These are phyloP conservation scores for Tichodroma muraria DNA, from an alignment of 2,113 vertebrate species.

Conservation along the genomic window DNA sequence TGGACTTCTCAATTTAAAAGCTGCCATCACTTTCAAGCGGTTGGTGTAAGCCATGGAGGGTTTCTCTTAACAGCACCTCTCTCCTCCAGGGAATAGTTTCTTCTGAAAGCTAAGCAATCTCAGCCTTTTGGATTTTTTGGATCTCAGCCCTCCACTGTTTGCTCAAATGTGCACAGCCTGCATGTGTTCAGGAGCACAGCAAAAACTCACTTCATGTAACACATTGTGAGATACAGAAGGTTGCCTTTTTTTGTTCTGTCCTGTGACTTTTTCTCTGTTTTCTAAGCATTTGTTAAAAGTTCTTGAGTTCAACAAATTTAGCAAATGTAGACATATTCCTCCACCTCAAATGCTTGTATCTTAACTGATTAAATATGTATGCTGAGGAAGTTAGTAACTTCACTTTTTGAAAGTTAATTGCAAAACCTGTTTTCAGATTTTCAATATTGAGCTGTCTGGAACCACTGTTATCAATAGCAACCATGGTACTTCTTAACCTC, in stretches of 20 bases:
- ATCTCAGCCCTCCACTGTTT: background rate
- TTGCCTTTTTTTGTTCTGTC: background rate
- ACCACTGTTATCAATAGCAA: background rate
- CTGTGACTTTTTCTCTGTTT: background rate
- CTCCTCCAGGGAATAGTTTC: background rate
- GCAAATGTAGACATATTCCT: background rate
- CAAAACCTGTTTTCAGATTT: background rate
- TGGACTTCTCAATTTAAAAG: background rate
- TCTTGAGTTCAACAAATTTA: background rate
- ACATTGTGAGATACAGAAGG: accelerated
- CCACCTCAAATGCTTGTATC: background rate
- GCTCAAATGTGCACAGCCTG: background rate
- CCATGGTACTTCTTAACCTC: background rate
- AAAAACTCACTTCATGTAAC: background rate
- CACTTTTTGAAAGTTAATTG: background rate
- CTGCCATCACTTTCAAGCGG: background rate
- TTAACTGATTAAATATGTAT: background rate
- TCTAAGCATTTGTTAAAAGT: background rate
- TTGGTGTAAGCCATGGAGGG: background rate
- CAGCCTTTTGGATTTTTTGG: background rate
- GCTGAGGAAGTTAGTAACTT: background rate
- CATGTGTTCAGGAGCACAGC: background rate
- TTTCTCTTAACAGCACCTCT: background rate
- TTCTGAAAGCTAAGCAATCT: background rate
- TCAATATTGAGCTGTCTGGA: background rate